Base-by-base conservation (phyloP, 2,797 vertebrate genomes). In the Carapus acus region DNA sequence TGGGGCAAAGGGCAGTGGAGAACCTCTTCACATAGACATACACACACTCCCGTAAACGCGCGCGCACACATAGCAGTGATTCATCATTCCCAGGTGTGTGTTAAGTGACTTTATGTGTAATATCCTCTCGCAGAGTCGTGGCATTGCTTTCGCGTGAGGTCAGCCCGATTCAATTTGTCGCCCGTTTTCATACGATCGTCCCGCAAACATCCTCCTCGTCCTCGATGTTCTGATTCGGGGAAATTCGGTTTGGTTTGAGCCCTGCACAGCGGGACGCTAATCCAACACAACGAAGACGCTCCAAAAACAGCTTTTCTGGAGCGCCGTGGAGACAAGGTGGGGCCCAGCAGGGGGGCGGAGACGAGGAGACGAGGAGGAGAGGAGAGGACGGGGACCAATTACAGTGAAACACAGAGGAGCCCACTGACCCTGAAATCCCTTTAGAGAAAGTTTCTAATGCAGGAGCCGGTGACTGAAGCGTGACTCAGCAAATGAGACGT, bases 401-500 rank as follows among this genome's bases (percentile, higher is more conserved):
- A 7, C 42, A 39, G 6, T n/a, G n/a, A n/a, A n/a, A n/a, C 21
- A 21, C 51, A 34, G 46, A 1, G 0, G 12, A 29, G 17, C 45
- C 11, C 18, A 12, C 22, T 4, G 8, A 8, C 48, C 29, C n/a
- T n/a, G 9, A 46, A 46, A 65, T 59, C 18, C 46, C 45, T 33
- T 33, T 11, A 7, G 3, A 33, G 14, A 0, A 45, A 39, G 40
- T 55, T 65, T 49, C 57, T 53, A 66, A 69, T 69, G 45, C 20
- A 6, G 17, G n/a, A 21, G n/a, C 48, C 55, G 58, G 2, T 36
- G 41, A 74, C 15, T 36, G 24, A 52, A 20, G 13, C 58, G 29
- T 65, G 61, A 24, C 61, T 43, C 44, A 43, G 33, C 15, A 50
- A 76, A 72, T 4, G 8, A 51, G 59, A 42, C 41, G 15, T 46